Conservation (phyloP, 2,113 vertebrate genomes). For the Acinonyx jubatus region DNA sequence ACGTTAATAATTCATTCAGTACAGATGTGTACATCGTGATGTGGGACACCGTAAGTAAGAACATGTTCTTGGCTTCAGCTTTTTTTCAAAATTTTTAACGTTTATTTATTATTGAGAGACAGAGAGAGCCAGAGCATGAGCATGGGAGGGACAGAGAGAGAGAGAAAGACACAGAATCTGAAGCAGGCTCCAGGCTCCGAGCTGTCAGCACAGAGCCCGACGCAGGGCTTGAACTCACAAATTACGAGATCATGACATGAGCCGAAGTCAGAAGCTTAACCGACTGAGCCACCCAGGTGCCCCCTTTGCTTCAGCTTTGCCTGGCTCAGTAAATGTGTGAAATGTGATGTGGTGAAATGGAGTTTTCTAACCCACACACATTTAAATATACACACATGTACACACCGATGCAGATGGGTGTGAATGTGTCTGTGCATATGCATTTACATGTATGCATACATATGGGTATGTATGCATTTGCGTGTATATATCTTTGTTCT, state of each 20-base stretch:
- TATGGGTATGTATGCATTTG: neutral
- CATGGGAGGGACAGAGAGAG: too few species aligned
- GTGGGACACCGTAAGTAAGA: conserved; percentile 97
- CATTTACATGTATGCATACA: fast-evolving
- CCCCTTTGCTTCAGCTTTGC: neutral
- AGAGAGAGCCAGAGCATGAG: too few species aligned
- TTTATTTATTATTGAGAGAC: too few species aligned
- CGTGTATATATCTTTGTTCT: neutral
- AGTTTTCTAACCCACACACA: neutral
- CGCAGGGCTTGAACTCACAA: too few species aligned
- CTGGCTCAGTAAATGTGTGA: neutral
- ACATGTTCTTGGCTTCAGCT: neutral
- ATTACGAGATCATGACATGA: too few species aligned
- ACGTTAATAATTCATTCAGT: conserved; percentile 96
- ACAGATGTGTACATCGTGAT: conserved; percentile 94
- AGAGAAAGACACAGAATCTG: too few species aligned
- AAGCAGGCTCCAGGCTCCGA: too few species aligned
- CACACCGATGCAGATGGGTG: neutral
- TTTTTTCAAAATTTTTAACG: too few species aligned
- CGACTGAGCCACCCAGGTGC: too few species aligned
- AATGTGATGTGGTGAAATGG: neutral
- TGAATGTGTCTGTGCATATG: neutral
- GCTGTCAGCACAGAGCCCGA: too few species aligned
- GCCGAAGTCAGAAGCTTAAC: too few species aligned
- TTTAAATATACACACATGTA: too few species aligned